Evolutionary conservation across 2,888 invertebrate genomes (phyloP).

Genomic region (Hecatera dysodea): DNA sequence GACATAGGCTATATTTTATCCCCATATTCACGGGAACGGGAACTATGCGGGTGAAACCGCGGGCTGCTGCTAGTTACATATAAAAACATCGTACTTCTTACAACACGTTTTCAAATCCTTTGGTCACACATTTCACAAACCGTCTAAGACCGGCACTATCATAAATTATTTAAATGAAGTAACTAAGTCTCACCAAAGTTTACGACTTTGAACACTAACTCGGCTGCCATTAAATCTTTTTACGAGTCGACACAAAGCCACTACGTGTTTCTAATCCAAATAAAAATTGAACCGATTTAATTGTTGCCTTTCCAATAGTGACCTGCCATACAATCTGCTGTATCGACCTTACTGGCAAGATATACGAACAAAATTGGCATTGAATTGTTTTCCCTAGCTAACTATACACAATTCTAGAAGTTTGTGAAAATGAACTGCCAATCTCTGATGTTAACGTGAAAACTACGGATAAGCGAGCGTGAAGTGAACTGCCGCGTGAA

Average conservation of each 20-base stretch:
- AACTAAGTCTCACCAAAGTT: constrained; percentile 20
- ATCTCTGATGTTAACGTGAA: no score
- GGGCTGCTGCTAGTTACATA: no score
- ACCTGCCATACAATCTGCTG: constrained; percentile 8
- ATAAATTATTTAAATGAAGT: constrained; percentile 33
- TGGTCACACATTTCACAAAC: neutral
- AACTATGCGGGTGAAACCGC: no score
- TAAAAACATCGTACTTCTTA: no score
- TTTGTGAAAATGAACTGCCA: neutral
- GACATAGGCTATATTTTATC: no score
- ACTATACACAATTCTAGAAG: neutral
- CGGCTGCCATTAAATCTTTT: constrained; percentile 29
- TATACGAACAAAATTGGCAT: constrained; percentile 34
- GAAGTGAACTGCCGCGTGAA: neutral
- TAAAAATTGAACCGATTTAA: constrained; percentile 39
- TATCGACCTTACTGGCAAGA: constrained; percentile 31
- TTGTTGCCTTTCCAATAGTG: constrained; percentile 25
- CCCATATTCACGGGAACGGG: no score
- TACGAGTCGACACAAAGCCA: constrained; percentile 37
- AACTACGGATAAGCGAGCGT: no score
- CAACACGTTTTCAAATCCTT: constrained; percentile 9
- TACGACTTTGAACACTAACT: constrained; percentile 25
- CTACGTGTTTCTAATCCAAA: constrained; percentile 50
- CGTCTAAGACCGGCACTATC: neutral
- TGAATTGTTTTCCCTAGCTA: neutral